phyloP scores from a whole-genome alignment of 2,888 invertebrate species.

The Holacanthella duospinosa region DNA sequence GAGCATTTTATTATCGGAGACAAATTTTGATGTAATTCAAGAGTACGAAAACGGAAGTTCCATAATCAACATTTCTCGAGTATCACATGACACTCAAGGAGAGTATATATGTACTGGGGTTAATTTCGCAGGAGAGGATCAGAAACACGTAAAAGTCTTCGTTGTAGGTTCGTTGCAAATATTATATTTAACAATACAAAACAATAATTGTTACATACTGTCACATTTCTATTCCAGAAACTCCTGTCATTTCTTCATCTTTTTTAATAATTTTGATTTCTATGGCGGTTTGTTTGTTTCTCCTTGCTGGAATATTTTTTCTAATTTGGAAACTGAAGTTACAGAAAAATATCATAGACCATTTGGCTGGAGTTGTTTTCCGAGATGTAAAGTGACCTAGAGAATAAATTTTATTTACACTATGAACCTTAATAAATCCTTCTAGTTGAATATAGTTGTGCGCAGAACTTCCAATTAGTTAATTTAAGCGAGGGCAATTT shows the following conservation, averaged over 20 bases:
- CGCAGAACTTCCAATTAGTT: too few relatives aligned
- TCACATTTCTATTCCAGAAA: neutral
- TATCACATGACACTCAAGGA: constrained; percentile 28
- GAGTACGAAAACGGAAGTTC: constrained; percentile 25
- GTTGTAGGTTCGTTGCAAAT: too few relatives aligned
- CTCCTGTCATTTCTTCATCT: neutral
- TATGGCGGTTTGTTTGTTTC: constrained; percentile 8
- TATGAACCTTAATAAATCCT: too few relatives aligned
- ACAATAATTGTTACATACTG: neutral
- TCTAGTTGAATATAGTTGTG: too few relatives aligned
- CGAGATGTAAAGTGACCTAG: too few relatives aligned
- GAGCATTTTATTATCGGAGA: neutral
- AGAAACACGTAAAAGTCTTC: constrained; percentile 22
- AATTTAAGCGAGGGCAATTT: too few relatives aligned
- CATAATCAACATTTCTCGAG: constrained; percentile 25
- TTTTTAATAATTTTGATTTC: constrained; percentile 5
- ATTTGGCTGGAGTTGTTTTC: constrained; percentile 35
- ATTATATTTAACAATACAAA: too few relatives aligned
- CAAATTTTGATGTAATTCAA: neutral
- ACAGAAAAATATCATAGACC: constrained; percentile 33
- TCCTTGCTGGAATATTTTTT: constrained; percentile 24
- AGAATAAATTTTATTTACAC: too few relatives aligned
- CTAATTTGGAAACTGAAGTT: constrained; percentile 33
- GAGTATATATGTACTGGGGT: constrained; percentile 23
- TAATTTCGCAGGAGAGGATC: constrained; percentile 28